Conservation (phyloP, 2,888 invertebrate genomes). For the Listrodromus nycthemerus region DNA sequence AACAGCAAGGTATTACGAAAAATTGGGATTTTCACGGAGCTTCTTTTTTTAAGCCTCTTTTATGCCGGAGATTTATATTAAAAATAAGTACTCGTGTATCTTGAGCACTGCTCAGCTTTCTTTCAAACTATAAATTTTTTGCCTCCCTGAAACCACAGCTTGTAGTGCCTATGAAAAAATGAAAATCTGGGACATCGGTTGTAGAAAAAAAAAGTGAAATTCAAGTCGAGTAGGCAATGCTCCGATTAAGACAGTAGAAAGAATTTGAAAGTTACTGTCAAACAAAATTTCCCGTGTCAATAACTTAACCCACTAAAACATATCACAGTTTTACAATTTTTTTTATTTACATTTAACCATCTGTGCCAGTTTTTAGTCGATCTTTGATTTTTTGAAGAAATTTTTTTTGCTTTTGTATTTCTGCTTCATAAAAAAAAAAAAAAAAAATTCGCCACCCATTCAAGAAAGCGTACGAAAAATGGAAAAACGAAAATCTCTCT, state of each 20-base stretch:
- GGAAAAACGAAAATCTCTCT: slow-evolving; percentile 50
- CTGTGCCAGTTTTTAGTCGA: too few relatives aligned
- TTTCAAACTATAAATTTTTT: too few relatives aligned
- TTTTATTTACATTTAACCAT: slow-evolving; percentile 1
- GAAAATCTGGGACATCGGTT: slow-evolving; percentile 2
- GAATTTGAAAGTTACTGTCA: slow-evolving; percentile 51
- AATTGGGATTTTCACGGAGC: too few relatives aligned
- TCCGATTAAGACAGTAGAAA: slow-evolving; percentile 59
- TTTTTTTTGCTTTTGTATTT: background rate
- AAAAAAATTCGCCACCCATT: background rate
- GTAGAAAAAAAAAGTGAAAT: background rate
- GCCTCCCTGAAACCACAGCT: background rate
- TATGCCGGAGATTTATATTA: too few relatives aligned
- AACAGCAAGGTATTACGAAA: slow-evolving; percentile 84
- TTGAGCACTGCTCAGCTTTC: too few relatives aligned
- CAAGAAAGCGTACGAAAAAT: slow-evolving; percentile 38
- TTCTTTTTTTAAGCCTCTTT: too few relatives aligned
- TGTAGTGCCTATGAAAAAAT: slow-evolving; percentile 16
- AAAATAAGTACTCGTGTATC: too few relatives aligned
- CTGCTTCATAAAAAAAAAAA: background rate
- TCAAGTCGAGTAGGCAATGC: slow-evolving; percentile 79
- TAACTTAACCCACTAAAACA: slow-evolving; percentile 66
- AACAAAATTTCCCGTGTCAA: slow-evolving; percentile 70
- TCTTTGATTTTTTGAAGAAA: background rate
- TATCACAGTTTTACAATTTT: slow-evolving; percentile 61